Evolutionary conservation across 2,113 vertebrate species (phyloP), one percentile per base, ranked within the genome.

Genomic region (Hiodon tergisus): DNA sequence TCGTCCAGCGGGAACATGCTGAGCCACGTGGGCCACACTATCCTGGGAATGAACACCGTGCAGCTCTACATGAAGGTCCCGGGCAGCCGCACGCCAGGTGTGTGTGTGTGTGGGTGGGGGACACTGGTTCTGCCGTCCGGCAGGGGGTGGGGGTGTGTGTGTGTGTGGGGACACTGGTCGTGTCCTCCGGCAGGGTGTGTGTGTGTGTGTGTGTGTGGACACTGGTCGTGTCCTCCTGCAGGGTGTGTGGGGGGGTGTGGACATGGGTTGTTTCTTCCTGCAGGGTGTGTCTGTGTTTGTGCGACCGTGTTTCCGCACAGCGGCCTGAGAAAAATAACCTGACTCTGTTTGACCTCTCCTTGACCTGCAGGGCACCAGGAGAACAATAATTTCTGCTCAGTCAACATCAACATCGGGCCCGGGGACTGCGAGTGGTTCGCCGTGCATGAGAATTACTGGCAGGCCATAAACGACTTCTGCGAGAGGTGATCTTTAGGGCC

Each of bases 31-130:
- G 94, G 96, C 0, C 93, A 95, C 83, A 97, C 95, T 74, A 98
- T 98, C 83, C 90, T 97, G 79, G 96, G 96, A 84, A 98, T 98
- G 95, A 98, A 98, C 89, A 95, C 95, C 0, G 95, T 98, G 55
- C 96, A 98, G 90, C 92, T 98, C 4, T 97, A 98, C 82, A 98
- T 98, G 96, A 98, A 97, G 74, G 96, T 97, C 10, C 96, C 96
- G 0, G 96, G 96, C 77, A 96, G 94, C 84, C 89, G 95, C 50
- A 98, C 96, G 0, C 95, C 96, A 81, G 95, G 96, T 96, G 67
- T 81, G 85, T 75, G 51, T n/a, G 0, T 58, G 7, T 58, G 60
- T 65, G n/a, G n/a, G 66, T 46, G 2, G n/a, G 14, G 9, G n/a
- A 2, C 10, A 2, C 2, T 46, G 31, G 6, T 10, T 67, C 10